These are phyloP conservation scores for Peromyscus nudipes DNA, from an alignment of 2,797 vertebrate genomes.

Conservation along the genomic window DNA sequence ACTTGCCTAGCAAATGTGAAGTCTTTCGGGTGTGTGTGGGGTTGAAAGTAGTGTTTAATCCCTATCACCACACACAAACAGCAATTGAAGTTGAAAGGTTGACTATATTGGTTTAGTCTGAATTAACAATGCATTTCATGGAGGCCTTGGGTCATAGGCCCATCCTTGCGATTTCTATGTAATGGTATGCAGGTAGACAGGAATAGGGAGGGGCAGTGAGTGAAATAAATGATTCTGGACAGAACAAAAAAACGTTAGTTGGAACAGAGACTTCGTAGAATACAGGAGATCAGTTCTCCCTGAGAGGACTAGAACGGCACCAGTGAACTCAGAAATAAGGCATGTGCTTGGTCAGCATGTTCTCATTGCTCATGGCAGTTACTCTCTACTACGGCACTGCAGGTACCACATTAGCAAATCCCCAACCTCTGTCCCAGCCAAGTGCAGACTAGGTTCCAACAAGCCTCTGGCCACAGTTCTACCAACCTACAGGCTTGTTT, in stretches of 20 bases:
- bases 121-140: background rate
- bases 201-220: background rate
- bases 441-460: background rate
- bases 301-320: background rate
- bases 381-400: background rate
- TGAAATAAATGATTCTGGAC: conserved; percentile 2
- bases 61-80: background rate
- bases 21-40: background rate
- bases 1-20: background rate
- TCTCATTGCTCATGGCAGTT: background rate
- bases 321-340: background rate
- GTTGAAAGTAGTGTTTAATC: background rate
- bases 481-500: background rate
- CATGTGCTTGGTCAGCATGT: background rate
- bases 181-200: background rate
- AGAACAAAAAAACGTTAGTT: background rate
- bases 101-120: background rate
- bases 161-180: background rate
- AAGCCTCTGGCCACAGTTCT: background rate
- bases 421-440: background rate
- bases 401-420: background rate
- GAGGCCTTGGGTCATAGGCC: background rate
- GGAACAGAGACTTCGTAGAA: background rate
- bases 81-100: background rate
- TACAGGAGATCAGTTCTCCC: background rate